Percentiles rank a stretch among this genome's conserved stretches.
phyloP scores from a whole-genome alignment of 2,888 invertebrate species.

The Hypselothyrea guttata region DNA sequence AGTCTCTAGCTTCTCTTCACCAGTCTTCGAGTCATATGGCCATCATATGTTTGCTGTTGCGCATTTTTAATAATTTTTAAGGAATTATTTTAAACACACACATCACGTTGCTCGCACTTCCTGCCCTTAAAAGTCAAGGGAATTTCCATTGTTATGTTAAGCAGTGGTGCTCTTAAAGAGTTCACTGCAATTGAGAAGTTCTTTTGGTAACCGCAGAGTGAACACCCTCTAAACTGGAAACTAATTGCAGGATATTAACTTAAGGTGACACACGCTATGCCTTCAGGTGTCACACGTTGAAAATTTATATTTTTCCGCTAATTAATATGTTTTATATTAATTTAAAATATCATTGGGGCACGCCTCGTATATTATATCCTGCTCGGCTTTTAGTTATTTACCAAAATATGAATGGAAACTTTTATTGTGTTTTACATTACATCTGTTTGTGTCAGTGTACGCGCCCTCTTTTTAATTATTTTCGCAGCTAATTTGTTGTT shows the following conservation, averaged over 20 bases:
- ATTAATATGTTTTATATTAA: conserved; percentile 30
- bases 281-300: conserved; percentile 12
- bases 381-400: too few relatives aligned
- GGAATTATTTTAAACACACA: conserved; percentile 42
- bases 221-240: conserved; percentile 7
- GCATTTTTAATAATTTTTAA: conserved; percentile 32
- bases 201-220: conserved; percentile 17
- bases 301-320: conserved; percentile 20
- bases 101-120: conserved; percentile 26
- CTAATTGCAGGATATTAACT: conserved; percentile 25
- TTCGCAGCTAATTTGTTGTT: conserved; percentile 31
- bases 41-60: conserved; percentile 42
- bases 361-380: conserved; percentile 14
- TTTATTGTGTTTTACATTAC: conserved; percentile 5
- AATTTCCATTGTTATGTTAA: conserved; percentile 6
- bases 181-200: conserved; percentile 24
- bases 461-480: conserved; percentile 36
- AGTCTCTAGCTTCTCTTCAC: too few relatives aligned
- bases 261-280: conserved; percentile 14
- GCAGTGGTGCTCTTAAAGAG: conserved; percentile 1
- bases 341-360: conserved; percentile 16
- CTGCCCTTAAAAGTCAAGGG: conserved; percentile 22
- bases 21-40: conserved; percentile 42
- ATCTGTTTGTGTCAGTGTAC: conserved; percentile 11
- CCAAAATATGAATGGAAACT: neutral